Base-by-base conservation (phyloP, 2,888 invertebrate genomes). In the Galerucella calmariensis region DNA sequence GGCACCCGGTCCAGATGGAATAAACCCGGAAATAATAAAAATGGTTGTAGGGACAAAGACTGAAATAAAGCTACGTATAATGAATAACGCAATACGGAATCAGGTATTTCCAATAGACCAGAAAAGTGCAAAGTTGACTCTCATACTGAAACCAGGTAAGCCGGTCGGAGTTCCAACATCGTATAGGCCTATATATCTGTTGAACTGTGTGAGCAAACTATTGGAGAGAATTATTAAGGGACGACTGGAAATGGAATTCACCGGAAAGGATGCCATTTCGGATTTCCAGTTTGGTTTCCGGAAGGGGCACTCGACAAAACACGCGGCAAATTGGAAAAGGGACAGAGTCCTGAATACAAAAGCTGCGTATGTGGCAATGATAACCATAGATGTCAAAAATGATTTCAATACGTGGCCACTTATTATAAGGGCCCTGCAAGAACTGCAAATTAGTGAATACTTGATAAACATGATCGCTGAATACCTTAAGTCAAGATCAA, bases 251-350 rank as follows among this genome's bases (percentile, higher is more conserved):
- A n/a, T n/a, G n/a, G n/a, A 61, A 56, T 44, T 24, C 14, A 67
- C 11, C 16, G 20, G 11, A 12, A 51, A 51, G n/a, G 2, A 3
- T 27, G 27, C 27, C 27, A n/a, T 12, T 2, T 12, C 10, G 10
- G 51, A 51, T 9, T 41, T 35, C n/a, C 73, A 74, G 59, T 72
- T 53, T 46, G 73, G 73, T 2, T 74, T 6, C 12, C n/a, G 46
- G 2, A 46, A 0, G 8, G 12, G 24, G 2, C 51, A 20, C n/a
- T 69, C 73, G 16, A 69, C 73, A 24, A 35, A 67, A 2, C 63
- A 74, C 20, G 73, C 61, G 2, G 73, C 53, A 0, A 16, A 27
- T 8, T 16, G 35, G 16, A 62, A 63, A 16, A 62, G 53, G 41
- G 44, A 41, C 35, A 16, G 12, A 27, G 62, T 11, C n/a, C 53